Evolutionary conservation across 2,888 invertebrate genomes (phyloP), one percentile per base, ranked within the genome.

Genomic region (Calameuta idolon): DNA sequence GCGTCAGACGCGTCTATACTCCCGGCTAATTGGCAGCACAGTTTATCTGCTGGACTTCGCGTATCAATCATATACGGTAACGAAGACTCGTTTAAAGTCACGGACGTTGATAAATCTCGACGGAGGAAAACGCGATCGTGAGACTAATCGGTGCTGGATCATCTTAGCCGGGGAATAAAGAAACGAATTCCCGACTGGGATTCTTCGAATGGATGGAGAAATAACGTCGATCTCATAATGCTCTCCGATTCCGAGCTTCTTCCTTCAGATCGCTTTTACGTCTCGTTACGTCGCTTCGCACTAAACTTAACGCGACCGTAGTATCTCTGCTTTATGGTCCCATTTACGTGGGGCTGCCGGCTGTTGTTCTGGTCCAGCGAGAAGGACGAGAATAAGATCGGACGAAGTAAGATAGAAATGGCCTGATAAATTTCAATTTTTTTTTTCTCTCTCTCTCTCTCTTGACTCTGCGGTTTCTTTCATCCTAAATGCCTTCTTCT

Each of bases 251-350:
- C 5, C 2, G 55, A 23, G 55, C 55, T 23, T 55, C 55, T 55
- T 55, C 23, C 23, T 55, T 55, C 2, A 23, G 55, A 23, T 55
- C 55, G 23, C 23, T 55, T 55, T 55, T 55, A 55, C 55, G 55
- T 55, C 9, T 55, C 55, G 55, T 55, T 74, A 34, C 75, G 69
- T 40, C 69, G 77, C 55, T 55, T 55, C 55, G 80, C 75, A 80
- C 77, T 83, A 81, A 83, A 84, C 80, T 83, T 83, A 83, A 84
- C 83, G 79, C 78, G 78, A 69, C 79, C 73, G 78, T 81, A 76
- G 80, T 79, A 76, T 79, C 74, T 76, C 76, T 81, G 80, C 81
- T 83, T 81, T 83, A 82, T 79, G 77, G 78, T 55, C 76, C 74
- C 78, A 77, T 83, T 83, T 84, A 81, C 79, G 81, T 77, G 79